Evolutionary conservation across 2,797 vertebrate species (phyloP).

Genomic region (Bradypodion pumilum): DNA sequence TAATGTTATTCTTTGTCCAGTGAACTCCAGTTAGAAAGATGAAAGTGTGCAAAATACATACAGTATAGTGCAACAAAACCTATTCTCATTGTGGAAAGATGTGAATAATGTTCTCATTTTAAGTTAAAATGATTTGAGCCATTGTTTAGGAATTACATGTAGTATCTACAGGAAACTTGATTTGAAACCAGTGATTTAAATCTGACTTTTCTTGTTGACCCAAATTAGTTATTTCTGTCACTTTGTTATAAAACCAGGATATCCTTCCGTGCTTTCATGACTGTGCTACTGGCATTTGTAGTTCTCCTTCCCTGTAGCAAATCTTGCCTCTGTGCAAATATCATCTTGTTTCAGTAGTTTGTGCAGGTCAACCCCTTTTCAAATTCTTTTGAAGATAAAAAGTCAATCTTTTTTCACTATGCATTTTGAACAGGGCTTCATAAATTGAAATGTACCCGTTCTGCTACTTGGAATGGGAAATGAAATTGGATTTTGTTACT

Average conservation of each 20-base stretch:
- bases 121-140: background rate
- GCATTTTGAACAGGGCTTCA: conserved; percentile 10
- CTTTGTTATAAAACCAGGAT: background rate
- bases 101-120: background rate
- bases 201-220: background rate
- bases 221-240: background rate
- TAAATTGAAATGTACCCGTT: conserved; percentile 9
- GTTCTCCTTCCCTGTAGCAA: background rate
- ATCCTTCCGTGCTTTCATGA: background rate
- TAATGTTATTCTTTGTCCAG: too few relatives aligned
- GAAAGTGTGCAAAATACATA: background rate
- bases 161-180: background rate
- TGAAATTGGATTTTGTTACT: conserved; percentile 37
- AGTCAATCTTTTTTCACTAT: conserved; percentile 14
- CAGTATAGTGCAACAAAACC: background rate
- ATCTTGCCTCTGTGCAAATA: background rate
- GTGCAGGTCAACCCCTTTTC: background rate
- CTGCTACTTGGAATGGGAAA: conserved; percentile 21
- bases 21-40: too few relatives aligned
- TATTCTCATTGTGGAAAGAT: background rate
- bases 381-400: conserved; percentile 3
- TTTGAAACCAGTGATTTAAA: background rate
- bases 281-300: background rate
- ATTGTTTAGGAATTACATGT: background rate
- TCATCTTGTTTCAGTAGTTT: background rate